A percentile compares a stretch with the other conserved stretches of the same genome.
Conservation (phyloP, 1,140 invertebrate genomes). For the Schmidtea mediterranea region DNA sequence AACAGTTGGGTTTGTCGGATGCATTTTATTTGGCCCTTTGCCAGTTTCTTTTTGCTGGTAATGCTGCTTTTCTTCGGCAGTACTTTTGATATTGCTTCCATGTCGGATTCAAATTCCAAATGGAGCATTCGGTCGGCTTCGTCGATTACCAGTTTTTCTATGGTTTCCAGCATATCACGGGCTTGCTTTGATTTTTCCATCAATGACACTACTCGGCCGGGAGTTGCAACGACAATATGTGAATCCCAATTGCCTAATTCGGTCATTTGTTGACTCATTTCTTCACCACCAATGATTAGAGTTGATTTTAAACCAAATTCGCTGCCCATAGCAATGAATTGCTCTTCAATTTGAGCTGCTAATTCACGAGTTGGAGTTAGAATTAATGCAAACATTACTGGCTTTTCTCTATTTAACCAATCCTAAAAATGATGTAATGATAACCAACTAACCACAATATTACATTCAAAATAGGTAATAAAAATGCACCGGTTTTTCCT, state of each 20-base stretch:
- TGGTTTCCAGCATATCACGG: background rate
- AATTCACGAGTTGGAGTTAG: conserved; percentile 84
- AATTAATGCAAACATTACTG: conserved; percentile 51
- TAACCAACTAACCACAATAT: background rate
- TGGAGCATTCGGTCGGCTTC: conserved; percentile 92
- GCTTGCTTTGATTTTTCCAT: background rate
- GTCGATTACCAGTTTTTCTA: conserved; percentile 51
- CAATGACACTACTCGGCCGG: background rate
- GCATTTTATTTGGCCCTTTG: background rate
- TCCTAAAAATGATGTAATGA: background rate
- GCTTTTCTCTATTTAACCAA: background rate
- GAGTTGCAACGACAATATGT: background rate
- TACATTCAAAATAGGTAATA: conserved; percentile 50
- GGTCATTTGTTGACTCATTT: background rate
- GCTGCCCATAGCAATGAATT: conserved; percentile 45
- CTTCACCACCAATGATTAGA: background rate
- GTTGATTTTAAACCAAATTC: conserved; percentile 56
- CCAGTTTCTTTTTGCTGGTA: background rate
- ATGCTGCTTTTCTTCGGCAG: background rate
- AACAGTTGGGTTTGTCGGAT: background rate
- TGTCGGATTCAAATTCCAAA: conserved; percentile 92
- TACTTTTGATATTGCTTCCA: conserved; percentile 59
- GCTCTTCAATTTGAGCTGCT: conserved; percentile 77
- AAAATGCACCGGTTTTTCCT: conserved; percentile 88
- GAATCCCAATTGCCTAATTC: background rate